Conservation (phyloP, 2,888 invertebrate species). For the Phania funesta region DNA sequence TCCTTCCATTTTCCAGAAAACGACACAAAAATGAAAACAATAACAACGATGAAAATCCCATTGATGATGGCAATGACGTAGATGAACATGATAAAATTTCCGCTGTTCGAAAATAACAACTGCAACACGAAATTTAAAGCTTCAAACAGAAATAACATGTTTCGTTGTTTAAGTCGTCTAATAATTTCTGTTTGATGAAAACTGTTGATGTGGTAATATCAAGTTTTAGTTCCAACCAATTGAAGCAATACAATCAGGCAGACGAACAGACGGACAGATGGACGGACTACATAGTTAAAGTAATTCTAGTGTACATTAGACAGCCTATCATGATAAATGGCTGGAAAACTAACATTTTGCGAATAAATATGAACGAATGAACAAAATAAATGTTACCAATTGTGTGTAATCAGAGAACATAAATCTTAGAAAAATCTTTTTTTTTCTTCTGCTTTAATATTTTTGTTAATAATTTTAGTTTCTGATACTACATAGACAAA, state of each 20-base stretch:
- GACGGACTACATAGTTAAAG: constrained; percentile 52
- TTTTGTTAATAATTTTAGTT: constrained; percentile 37
- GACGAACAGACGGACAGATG: neutral
- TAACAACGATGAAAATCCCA: constrained; percentile 40
- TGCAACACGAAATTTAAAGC: constrained; percentile 9
- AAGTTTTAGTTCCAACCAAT: constrained; percentile 50
- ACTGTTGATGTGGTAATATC: constrained; percentile 67
- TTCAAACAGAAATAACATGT: constrained; percentile 44
- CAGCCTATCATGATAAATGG: constrained; percentile 66
- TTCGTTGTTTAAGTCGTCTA: constrained; percentile 40
- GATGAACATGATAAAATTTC: constrained; percentile 64
- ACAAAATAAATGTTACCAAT: constrained; percentile 58
- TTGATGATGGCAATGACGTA: constrained; percentile 62
- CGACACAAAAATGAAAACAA: neutral
- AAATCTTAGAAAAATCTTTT: constrained; percentile 64
- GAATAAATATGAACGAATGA: constrained; percentile 55
- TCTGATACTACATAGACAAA: constrained; percentile 1
- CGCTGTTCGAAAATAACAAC: constrained; percentile 34
- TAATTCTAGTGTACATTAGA: constrained; percentile 65
- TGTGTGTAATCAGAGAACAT: constrained; percentile 69
- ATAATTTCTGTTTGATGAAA: constrained; percentile 62
- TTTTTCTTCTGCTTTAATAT: neutral
- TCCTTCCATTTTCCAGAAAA: constrained; percentile 10
- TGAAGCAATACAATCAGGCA: constrained; percentile 6
- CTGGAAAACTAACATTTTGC: constrained; percentile 62